Conservation (phyloP, 1,140 invertebrate genomes). For the Babylonia areolata region DNA sequence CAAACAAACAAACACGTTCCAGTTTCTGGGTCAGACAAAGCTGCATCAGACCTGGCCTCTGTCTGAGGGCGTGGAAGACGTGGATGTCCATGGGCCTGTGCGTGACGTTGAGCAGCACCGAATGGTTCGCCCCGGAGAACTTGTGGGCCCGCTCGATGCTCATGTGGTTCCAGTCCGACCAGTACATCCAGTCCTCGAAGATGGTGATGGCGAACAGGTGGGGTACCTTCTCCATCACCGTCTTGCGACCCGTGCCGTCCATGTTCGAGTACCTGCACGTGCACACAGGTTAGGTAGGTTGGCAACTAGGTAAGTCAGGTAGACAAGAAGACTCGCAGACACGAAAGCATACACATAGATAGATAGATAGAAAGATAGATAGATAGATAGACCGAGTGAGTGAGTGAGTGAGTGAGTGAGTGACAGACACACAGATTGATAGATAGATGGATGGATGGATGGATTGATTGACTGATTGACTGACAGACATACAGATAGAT, state of each 20-base stretch:
- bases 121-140: conserved; percentile 95
- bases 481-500: no score
- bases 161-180: conserved; percentile 95
- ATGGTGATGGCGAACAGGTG: conserved; percentile 93
- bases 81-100: conserved; percentile 94
- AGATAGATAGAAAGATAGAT: no score
- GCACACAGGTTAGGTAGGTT: no score
- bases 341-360: no score
- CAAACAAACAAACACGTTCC: no score
- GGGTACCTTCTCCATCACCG: conserved; percentile 85
- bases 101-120: conserved; percentile 94
- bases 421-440: background rate
- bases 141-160: conserved; percentile 98
- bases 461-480: background rate
- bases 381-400: no score
- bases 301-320: no score
- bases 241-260: conserved; percentile 85
- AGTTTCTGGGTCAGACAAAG: no score
- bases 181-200: conserved; percentile 95
- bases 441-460: background rate
- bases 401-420: background rate
- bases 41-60: conserved; percentile 78
- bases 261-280: conserved; percentile 74
- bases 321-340: no score
- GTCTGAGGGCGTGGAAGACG: conserved; percentile 88